Percentiles rank a stretch among this genome's conserved stretches.
Evolutionary conservation across 2,113 vertebrate species (phyloP).

Genomic region (Acanthisitta chloris): DNA sequence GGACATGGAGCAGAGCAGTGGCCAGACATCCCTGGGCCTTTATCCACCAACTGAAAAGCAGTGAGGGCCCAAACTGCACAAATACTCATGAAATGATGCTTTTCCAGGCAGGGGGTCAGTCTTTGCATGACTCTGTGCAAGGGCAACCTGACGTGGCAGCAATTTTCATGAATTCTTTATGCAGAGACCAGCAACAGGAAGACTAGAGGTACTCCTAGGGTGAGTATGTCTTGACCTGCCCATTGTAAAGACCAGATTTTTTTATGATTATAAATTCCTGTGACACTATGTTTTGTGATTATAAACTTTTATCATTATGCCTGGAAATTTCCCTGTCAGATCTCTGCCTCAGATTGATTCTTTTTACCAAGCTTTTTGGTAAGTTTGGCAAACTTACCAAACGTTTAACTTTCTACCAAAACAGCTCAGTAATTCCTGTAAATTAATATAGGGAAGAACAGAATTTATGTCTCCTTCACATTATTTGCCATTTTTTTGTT

Average conservation of each 20-base stretch:
- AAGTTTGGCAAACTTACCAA: too few relatives aligned
- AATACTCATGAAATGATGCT: accelerated
- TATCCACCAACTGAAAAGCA: background rate
- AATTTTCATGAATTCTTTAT: background rate
- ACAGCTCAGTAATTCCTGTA: background rate
- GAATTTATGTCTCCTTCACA: background rate
- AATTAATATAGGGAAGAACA: background rate
- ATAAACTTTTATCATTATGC: background rate
- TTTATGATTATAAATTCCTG: background rate
- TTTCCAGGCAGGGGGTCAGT: background rate
- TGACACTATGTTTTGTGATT: background rate
- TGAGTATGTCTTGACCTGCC: background rate
- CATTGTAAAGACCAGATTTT: background rate
- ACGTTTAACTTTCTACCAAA: background rate
- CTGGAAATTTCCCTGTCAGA: background rate
- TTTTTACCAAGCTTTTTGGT: too few relatives aligned
- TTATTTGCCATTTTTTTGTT: background rate
- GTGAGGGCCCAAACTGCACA: background rate
- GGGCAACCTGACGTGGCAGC: background rate
- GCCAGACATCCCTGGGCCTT: background rate
- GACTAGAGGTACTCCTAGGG: background rate
- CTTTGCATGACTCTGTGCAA: background rate
- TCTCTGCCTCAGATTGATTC: background rate
- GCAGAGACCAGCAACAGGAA: accelerated
- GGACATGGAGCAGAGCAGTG: accelerated